Conservation (phyloP, 2,797 vertebrate genomes). For the Mus spretus region DNA sequence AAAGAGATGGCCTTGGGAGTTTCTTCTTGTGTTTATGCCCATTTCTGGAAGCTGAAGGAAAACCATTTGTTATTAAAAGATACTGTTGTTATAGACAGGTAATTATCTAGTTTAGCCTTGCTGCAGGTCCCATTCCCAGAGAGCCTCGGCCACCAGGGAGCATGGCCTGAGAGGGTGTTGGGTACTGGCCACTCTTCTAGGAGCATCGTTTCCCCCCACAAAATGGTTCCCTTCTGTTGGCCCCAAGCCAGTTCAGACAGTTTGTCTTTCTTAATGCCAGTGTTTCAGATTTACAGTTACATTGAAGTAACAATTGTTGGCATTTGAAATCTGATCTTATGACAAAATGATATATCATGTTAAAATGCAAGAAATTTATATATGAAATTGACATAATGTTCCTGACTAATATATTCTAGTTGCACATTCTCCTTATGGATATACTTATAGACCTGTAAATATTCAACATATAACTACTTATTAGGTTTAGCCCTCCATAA, state of each 20-base stretch:
- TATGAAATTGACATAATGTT: not conserved
- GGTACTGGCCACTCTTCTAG: not conserved
- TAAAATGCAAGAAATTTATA: not conserved
- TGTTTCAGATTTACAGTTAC: not conserved
- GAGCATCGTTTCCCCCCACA: not conserved
- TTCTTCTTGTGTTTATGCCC: not conserved
- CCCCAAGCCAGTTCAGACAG: not conserved
- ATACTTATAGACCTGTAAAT: not conserved
- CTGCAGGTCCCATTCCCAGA: accelerated
- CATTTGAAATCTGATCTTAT: constrained; percentile 10
- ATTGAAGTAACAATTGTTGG: constrained; percentile 18
- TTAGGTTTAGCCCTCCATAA: not conserved
- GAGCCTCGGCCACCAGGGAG: not conserved
- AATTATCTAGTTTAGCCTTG: not conserved
- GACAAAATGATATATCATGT: not conserved
- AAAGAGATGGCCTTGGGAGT: not conserved
- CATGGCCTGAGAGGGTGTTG: not conserved
- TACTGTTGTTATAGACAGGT: not conserved
- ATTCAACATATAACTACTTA: constrained; percentile 17
- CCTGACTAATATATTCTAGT: not conserved
- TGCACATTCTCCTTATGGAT: not conserved
- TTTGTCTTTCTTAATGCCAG: too few species aligned
- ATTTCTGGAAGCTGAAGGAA: not conserved
- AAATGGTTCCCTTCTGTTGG: not conserved
- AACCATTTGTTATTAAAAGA: not conserved